Evolutionary conservation across 1,140 invertebrate species (phyloP).

Genomic region (Glossosoma conforme): DNA sequence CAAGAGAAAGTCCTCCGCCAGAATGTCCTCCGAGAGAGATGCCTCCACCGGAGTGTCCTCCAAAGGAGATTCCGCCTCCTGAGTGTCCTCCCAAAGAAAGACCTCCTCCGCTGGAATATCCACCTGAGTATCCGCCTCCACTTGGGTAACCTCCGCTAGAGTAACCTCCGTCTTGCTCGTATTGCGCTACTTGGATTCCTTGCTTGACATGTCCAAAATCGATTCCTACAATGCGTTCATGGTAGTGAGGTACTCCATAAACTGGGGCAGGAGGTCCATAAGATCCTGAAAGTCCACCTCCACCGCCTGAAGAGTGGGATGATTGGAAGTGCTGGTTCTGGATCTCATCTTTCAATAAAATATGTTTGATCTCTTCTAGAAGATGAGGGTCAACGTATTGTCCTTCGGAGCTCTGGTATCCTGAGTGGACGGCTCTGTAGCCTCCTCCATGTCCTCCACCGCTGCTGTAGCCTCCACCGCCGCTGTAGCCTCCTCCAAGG

Average conservation of each 20-base stretch:
- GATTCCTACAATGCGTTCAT: slow-evolving; percentile 57
- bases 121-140: slow-evolving; percentile 38
- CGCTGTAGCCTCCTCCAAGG: slow-evolving; percentile 40
- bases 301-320: slow-evolving; percentile 38
- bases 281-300: slow-evolving; percentile 47
- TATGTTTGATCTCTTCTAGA: slow-evolving; percentile 74
- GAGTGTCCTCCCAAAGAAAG: background rate
- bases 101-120: slow-evolving; percentile 34
- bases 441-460: slow-evolving; percentile 59
- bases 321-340: slow-evolving; percentile 50
- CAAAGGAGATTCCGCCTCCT: slow-evolving; percentile 31
- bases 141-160: slow-evolving; percentile 37
- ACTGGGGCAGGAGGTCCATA: slow-evolving; percentile 54
- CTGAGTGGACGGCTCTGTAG: slow-evolving; percentile 65
- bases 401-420: slow-evolving; percentile 70
- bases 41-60: slow-evolving; percentile 9
- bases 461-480: slow-evolving; percentile 37
- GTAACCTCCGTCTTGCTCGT: slow-evolving; percentile 51
- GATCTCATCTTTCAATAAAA: slow-evolving; percentile 73
- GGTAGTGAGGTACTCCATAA: slow-evolving; percentile 51
- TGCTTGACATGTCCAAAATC: slow-evolving; percentile 60
- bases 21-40: slow-evolving; percentile 6
- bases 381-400: slow-evolving; percentile 71
- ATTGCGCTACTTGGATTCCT: slow-evolving; percentile 62
- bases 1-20: slow-evolving; percentile 32